Evolutionary conservation across 2,797 vertebrate genomes (phyloP), one percentile per base, ranked within the genome.

Genomic region (Spondyliosoma cantharus): DNA sequence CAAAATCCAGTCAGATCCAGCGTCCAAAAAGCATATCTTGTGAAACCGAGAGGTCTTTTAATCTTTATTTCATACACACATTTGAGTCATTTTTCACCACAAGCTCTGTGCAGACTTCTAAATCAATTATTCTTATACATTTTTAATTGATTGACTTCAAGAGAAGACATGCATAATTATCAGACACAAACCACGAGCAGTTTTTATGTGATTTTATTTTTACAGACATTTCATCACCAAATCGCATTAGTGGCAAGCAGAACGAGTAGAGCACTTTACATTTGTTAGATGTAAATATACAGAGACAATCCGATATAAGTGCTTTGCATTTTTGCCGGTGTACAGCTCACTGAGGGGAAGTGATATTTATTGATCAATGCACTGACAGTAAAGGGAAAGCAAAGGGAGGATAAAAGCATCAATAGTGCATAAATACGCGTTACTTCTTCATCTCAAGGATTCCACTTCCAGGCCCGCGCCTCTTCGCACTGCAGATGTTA

Each of bases 401-500:
- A 81, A 60, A 17, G 22, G 22, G 65, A 11, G 14, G 50, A 42
- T 68, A 59, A 78, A 85, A 84, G 80, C 70, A 80, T 86, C 56
- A 76, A 56, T 84, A 89, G 68, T 27, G 60, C 63, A 74, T 63
- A 43, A 43, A 65, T 61, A 3, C 0, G 1, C 0, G 25, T 90
- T 86, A 98, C 82, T 98, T 97, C 86, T 98, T 98, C 94, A 98
- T 96, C 73, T 98, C 97, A 81, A 98, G 90, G 73, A 98, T 96
- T 69, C 96, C 93, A 20, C 96, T 96, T 89, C 97, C 98, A 1
- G 98, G 98, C 1, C 97, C 96, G 27, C 96, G 95, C 70, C 92
- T 96, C 91, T 99, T 99, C 8, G 97, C 98, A 65, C 97, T 99
- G 94, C 98, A 99, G 94, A 99, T 98, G 90, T 97, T 98, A 90